Conservation (phyloP, 2,888 invertebrate genomes). For the Chorisops tibialis region DNA sequence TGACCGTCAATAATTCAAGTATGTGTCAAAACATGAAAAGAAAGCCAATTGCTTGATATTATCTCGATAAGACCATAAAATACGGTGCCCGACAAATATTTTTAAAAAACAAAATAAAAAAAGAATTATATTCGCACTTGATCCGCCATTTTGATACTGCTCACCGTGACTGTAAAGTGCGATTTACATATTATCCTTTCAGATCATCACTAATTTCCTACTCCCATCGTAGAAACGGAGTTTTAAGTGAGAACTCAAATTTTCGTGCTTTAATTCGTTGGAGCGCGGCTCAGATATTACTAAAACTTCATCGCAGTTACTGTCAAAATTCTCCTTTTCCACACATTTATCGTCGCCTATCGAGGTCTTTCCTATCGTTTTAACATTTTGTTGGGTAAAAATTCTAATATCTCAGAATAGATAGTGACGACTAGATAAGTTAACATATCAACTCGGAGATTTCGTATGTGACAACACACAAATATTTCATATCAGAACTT, state of each 20-base stretch:
- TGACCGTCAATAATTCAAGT: no score
- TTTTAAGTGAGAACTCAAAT: no score
- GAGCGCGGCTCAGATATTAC: background rate
- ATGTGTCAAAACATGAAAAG: background rate
- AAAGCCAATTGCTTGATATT: slow-evolving; percentile 7
- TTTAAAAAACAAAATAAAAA: background rate
- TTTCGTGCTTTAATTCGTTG: no score
- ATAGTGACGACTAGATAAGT: slow-evolving; percentile 53
- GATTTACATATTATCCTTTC: no score
- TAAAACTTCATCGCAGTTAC: slow-evolving; percentile 20
- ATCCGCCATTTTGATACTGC: no score
- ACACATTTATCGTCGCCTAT: slow-evolving; percentile 25
- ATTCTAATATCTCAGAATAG: slow-evolving; percentile 53
- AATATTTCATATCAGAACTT: slow-evolving; percentile 25
- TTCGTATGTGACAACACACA: slow-evolving; percentile 31
- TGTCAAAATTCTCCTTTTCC: slow-evolving; percentile 25
- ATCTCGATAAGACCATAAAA: slow-evolving; percentile 1
- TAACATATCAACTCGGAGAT: slow-evolving; percentile 53
- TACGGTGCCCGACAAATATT: background rate
- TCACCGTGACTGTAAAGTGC: no score
- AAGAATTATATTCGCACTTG: no score
- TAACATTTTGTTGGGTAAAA: slow-evolving; percentile 33
- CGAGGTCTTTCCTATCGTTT: slow-evolving; percentile 25
- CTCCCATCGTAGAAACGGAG: no score
- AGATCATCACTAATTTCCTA: no score